Conservation (phyloP, 2,888 invertebrate species). For the Dynastes hyllus region DNA sequence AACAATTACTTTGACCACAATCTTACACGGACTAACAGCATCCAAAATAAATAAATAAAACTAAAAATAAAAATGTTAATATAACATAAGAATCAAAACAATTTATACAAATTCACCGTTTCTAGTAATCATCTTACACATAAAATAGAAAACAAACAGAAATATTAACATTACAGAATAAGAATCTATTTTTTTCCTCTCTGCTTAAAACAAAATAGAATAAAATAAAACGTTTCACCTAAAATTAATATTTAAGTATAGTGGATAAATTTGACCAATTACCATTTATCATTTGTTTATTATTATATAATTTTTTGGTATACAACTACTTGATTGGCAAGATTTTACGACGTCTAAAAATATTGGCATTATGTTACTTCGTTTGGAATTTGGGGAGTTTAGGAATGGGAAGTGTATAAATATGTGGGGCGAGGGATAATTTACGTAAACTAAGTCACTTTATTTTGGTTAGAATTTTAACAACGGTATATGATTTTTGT, state of each 20-base stretch:
- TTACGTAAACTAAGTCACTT: slow-evolving; percentile 10
- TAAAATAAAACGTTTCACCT: neutral
- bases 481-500: neutral
- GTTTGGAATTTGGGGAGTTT: neutral
- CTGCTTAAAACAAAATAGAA: neutral
- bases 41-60: slow-evolving; percentile 42
- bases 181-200: neutral
- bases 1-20: slow-evolving; percentile 22
- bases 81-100: slow-evolving; percentile 44
- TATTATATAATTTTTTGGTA: neutral
- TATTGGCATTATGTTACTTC: slow-evolving; percentile 25
- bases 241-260: neutral
- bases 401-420: neutral
- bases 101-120: slow-evolving; percentile 48
- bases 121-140: neutral
- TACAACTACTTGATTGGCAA: slow-evolving; percentile 40
- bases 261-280: neutral
- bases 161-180: slow-evolving; percentile 24
- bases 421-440: neutral
- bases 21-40: neutral
- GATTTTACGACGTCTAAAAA: slow-evolving; percentile 39
- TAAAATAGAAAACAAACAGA: neutral
- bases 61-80: slow-evolving; percentile 44
- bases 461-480: too few species aligned
- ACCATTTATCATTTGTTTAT: neutral